phyloP scores from a whole-genome alignment of 2,113 vertebrate genomes.

The Neogobius melanostomus region DNA sequence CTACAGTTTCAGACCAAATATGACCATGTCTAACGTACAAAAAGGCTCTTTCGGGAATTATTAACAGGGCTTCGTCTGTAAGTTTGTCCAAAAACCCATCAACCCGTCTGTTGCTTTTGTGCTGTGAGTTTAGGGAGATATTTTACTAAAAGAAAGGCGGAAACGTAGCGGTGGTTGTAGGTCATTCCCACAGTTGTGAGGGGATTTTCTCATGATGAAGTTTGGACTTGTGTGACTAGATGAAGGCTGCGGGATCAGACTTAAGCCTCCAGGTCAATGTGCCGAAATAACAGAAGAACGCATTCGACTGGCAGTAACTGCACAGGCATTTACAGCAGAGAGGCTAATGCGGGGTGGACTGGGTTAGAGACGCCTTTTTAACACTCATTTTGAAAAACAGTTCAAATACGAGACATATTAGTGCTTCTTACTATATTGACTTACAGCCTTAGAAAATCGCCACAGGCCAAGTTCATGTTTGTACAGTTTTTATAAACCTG shows the following conservation, averaged over 20 bases:
- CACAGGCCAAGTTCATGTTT: too few relatives aligned
- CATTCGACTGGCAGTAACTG: constrained; percentile 57
- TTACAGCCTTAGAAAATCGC: too few relatives aligned
- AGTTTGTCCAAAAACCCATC: constrained; percentile 1
- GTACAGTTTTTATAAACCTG: too few relatives aligned
- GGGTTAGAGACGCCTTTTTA: too few relatives aligned
- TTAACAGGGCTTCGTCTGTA: constrained; percentile 21
- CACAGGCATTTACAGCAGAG: constrained; percentile 17
- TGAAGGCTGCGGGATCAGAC: constrained; percentile 61
- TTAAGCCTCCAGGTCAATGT: constrained; percentile 78
- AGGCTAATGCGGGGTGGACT: too few relatives aligned
- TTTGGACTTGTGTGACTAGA: constrained; percentile 57
- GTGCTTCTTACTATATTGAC: too few relatives aligned
- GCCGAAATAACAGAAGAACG: constrained; percentile 76
- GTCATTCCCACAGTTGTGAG: constrained; percentile 62
- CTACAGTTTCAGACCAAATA: constrained; percentile 26
- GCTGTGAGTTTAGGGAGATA: constrained; percentile 31
- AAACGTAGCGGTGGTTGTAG: constrained; percentile 57
- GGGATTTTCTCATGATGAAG: constrained; percentile 68
- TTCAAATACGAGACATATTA: too few relatives aligned
- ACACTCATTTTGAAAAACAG: too few relatives aligned
- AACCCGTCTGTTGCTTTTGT: constrained; percentile 14
- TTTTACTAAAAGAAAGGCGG: constrained; percentile 36
- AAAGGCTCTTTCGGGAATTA: constrained; percentile 30
- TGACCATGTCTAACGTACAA: constrained; percentile 22